A percentile compares a stretch with the other conserved stretches of the same genome.
phyloP scores from a whole-genome alignment of 53 echinoderm and acorn worm genomes.

The Hippasteria phrygiana region DNA sequence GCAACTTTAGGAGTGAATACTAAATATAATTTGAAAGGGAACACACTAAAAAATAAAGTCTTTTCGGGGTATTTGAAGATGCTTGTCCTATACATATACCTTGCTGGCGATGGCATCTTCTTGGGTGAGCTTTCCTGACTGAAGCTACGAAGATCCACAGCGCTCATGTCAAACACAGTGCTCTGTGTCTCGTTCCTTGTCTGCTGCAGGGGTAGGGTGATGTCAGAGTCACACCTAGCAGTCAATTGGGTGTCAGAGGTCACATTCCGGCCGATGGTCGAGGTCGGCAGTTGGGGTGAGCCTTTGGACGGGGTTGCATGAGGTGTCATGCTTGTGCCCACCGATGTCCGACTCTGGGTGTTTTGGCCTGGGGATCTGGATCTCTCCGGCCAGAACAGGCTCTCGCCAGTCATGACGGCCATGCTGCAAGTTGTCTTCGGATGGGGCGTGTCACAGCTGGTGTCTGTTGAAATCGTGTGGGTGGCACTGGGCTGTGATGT shows the following conservation, averaged over 20 bases:
- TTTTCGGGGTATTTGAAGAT: neutral
- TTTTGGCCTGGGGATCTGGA: neutral
- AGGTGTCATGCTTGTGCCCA: conserved; percentile 24
- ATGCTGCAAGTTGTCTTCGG: conserved; percentile 63
- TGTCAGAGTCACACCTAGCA: conserved; percentile 37
- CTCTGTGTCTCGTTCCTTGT: conserved; percentile 71
- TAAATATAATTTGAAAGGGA: too few relatives aligned
- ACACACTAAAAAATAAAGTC: neutral
- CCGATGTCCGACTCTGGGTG: neutral
- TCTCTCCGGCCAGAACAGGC: conserved; percentile 75
- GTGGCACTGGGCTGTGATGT: neutral
- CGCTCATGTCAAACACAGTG: conserved; percentile 48
- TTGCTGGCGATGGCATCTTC: conserved; percentile 19
- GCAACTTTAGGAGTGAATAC: too few relatives aligned
- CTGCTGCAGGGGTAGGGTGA: conserved; percentile 63
- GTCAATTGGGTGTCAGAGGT: conserved; percentile 16
- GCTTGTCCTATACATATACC: neutral
- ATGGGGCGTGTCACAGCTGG: conserved; percentile 15
- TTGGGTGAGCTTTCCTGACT: conserved; percentile 22
- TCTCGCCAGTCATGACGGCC: conserved; percentile 91
- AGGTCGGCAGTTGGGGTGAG: neutral
- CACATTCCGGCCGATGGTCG: neutral
- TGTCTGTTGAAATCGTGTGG: conserved; percentile 27
- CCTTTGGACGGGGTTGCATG: conserved; percentile 17
- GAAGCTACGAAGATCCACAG: conserved; percentile 73